Evolutionary conservation across 1,140 invertebrate species (phyloP).

Genomic region (Eueides isabella): DNA sequence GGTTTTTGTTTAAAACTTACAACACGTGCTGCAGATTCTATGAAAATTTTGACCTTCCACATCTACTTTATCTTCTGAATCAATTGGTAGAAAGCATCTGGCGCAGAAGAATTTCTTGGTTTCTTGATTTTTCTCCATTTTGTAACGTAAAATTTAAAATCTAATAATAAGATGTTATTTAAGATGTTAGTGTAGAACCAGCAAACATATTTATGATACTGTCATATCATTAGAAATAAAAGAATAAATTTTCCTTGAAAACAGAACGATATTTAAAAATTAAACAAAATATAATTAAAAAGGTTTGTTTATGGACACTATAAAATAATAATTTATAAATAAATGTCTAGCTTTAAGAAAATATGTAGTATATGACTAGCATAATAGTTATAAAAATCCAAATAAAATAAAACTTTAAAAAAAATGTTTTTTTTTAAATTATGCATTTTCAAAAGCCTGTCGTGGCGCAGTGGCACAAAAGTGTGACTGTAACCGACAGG

Average conservation of each 20-base stretch:
- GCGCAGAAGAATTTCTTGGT: slow-evolving; percentile 72
- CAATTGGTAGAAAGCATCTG: slow-evolving; percentile 68
- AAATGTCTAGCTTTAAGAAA: not conserved
- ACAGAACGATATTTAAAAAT: slow-evolving; percentile 15
- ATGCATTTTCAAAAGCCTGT: too few relatives aligned
- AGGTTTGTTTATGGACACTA: not conserved
- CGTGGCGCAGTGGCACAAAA: too few relatives aligned
- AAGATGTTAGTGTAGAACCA: slow-evolving; percentile 45
- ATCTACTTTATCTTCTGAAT: slow-evolving; percentile 63
- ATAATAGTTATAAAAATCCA: too few relatives aligned
- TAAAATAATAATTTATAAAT: not conserved
- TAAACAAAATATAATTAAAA: not conserved
- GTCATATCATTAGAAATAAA: slow-evolving; percentile 20
- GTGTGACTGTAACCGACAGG: too few relatives aligned
- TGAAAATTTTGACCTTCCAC: slow-evolving; percentile 74
- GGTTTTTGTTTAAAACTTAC: slow-evolving; percentile 68
- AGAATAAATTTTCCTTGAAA: slow-evolving; percentile 24
- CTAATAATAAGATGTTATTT: slow-evolving; percentile 39
- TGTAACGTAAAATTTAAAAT: slow-evolving; percentile 41
- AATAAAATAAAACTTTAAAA: too few relatives aligned
- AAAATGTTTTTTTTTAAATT: too few relatives aligned
- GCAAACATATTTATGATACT: slow-evolving; percentile 42
- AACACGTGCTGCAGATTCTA: slow-evolving; percentile 69
- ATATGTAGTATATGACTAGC: too few relatives aligned
- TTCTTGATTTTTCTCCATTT: slow-evolving; percentile 65